Base-by-base conservation (phyloP, 2,888 invertebrate genomes). In the Seladonia tumulorum region DNA sequence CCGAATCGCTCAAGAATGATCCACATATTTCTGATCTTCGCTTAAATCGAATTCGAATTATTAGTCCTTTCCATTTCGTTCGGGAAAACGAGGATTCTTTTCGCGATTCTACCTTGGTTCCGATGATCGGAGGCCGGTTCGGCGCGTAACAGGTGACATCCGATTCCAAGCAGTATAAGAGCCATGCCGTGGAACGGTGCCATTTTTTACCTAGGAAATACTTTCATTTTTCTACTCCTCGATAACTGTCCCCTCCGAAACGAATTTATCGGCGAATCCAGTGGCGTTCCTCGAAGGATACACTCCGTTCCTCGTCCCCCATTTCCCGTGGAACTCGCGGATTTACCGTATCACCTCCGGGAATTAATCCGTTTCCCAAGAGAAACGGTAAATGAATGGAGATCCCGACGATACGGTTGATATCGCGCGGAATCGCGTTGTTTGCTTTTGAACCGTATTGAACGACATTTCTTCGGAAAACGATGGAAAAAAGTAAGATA, bases 121-220 rank as follows among this genome's bases (percentile, higher is more conserved):
- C 88, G 89, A 70, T 90, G 90, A 83, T 88, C 87, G 83, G 90
- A 88, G 79, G 91, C 89, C 68, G 93, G 89, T 85, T 93, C 92
- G 68, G 91, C 92, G 89, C 92, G 93, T 92, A 93, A 90, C 91
- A 94, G 93, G 93, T 93, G 63, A 63, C 63, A 93, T 82, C 91
- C 91, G 89, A 92, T 91, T 85, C 92, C 93, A 87, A 94, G 90
- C 88, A 93, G 87, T 71, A 93, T 80, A 71, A 94, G 88, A 66
- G 91, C 89, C 92, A 91, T 90, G 86, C 92, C 89, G 87, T 91
- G 90, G 89, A 91, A 88, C 79, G 89, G 89, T 90, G 91, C 92
- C 93, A 93, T 93, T 91, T 73, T 90, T 85, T 83, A 87, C 66
- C 72, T 66, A 72, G 82, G 45, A 76, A 10, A 60, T 66, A 76